Base-by-base conservation (phyloP, 1,140 invertebrate species). In the Eurosta solidaginis region DNA sequence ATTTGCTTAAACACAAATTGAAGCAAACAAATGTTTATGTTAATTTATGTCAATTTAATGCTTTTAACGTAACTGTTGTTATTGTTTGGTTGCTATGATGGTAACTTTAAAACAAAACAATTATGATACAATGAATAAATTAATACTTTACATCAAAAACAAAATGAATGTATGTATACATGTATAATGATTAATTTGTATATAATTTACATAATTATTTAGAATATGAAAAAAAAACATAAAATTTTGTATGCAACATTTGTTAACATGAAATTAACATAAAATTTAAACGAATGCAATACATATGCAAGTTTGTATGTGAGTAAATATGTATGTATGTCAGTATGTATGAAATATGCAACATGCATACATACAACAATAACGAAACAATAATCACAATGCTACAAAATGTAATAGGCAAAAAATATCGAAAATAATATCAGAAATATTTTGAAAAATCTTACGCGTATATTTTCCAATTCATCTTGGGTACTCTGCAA, bases 391-490 rank as follows among this genome's bases (percentile, higher is more conserved):
- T 36, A 50, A 68, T 81, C 83, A 86, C 80, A 85, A 85, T 85
- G 85, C 85, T 86, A 86, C 83, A 86, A 86, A 86, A 86, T 86
- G 84, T 82, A 86, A 81, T 80, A 86, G 81, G 84, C 84, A 86
- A 86, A 86, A 86, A 86, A 84, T 81, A 86, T 80, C 76, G 85
- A 85, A 84, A 87, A 87, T 76, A 85, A 63, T 80, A 87, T 86
- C 76, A 87, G 78, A 81, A 87, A 87, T 81, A 87, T 85, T 84
- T 87, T 85, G 81, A 87, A 87, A 84, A 85, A 86, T 86, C 90
- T 91, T 90, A 96, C 94, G 92, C 94, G 93, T 82, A 96, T 91
- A 88, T 94, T 94, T 86, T 95, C 94, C 83, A 96, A 90, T 89
- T 96, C 94, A 47, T 91, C 92, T 89, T 95, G 93, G 14, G 94